Conservation (phyloP, 2,797 vertebrate genomes). For the Eospalax fontanierii region DNA sequence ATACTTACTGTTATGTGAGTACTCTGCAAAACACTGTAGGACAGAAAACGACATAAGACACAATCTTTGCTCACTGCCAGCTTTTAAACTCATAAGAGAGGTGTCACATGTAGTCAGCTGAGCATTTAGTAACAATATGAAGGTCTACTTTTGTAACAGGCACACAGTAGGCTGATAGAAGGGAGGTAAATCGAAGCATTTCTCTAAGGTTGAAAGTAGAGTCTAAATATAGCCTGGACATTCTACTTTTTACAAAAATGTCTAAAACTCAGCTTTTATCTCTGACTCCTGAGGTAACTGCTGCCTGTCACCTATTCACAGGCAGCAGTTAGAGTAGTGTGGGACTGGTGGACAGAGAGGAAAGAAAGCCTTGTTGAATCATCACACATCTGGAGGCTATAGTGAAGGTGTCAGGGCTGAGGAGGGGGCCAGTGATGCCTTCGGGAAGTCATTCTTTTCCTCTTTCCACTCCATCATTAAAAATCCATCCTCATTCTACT, state of each 20-base stretch:
- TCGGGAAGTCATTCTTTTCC: not conserved
- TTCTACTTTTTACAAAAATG: not conserved
- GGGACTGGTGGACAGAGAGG: not conserved
- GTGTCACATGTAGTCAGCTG: not conserved
- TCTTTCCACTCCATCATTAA: not conserved
- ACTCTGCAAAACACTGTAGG: not conserved
- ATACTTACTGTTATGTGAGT: not conserved
- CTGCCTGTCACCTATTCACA: not conserved
- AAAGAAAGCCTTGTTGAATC: not conserved
- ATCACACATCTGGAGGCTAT: not conserved
- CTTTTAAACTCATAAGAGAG: not conserved
- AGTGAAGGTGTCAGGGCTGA: not conserved
- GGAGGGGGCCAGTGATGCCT: not conserved
- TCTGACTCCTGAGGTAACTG: no score
- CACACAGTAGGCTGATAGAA: not conserved
- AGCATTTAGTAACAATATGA: slow-evolving; percentile 18
- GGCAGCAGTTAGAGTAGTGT: not conserved
- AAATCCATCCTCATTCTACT: not conserved
- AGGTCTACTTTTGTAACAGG: not conserved
- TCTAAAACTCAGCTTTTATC: no score
- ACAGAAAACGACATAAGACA: not conserved
- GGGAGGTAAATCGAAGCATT: not conserved
- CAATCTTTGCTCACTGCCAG: not conserved
- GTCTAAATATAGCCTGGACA: not conserved
- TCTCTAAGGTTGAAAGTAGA: not conserved